Percentiles rank a stretch among this genome's conserved stretches.
These are phyloP conservation scores for Agrenia bidenticulata DNA, from an alignment of 2,888 invertebrate species.

Conservation along the genomic window DNA sequence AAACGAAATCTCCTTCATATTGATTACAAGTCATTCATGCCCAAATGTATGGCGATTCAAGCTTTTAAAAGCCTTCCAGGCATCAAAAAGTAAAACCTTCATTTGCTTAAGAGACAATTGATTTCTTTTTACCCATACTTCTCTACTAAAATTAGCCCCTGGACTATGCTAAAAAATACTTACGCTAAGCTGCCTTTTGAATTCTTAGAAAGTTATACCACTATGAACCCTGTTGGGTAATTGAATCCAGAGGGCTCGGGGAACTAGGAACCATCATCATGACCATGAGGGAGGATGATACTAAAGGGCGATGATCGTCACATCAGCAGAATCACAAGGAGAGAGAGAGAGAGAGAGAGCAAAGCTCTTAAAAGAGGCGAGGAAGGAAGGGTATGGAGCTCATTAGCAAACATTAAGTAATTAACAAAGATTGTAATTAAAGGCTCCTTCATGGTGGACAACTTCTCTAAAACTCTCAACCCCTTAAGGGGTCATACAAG, in stretches of 20 bases:
- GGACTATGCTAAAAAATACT: no score
- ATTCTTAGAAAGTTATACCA: background rate
- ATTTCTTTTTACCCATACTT: no score
- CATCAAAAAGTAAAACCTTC: no score
- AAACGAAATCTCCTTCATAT: no score
- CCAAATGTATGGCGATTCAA: no score
- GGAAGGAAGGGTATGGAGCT: constrained; percentile 45
- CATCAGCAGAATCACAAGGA: constrained; percentile 13
- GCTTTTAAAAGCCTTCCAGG: no score
- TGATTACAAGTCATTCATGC: no score
- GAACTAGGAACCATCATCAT: no score
- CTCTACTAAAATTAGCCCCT: no score
- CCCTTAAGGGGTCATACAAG: background rate
- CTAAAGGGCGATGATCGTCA: background rate
- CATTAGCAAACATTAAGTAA: constrained; percentile 53
- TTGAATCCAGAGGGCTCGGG: background rate
- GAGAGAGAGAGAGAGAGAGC: background rate
- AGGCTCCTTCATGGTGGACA: constrained; percentile 23
- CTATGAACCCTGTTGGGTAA: background rate
- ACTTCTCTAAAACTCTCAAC: background rate
- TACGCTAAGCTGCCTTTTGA: no score
- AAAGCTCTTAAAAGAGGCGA: background rate
- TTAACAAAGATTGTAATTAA: constrained; percentile 53
- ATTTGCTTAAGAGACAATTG: no score
- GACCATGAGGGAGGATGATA: background rate